Evolutionary conservation across 2,113 vertebrate genomes (phyloP).

Genomic region (Paratilapia polleni): DNA sequence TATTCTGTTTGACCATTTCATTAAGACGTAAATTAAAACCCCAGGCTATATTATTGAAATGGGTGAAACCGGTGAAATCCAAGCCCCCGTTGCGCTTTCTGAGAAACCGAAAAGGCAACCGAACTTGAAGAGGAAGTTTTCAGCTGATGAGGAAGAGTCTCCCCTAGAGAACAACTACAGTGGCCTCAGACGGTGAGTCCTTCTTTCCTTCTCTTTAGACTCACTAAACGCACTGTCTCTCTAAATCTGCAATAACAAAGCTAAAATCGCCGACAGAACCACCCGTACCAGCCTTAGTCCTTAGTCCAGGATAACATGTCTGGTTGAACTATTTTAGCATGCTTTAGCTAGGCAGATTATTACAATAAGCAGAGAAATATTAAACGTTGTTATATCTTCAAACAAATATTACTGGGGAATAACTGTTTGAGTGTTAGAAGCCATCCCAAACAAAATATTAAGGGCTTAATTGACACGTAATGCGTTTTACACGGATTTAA

Average conservation of each 20-base stretch:
- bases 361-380: neutral
- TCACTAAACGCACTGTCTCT: fast-evolving
- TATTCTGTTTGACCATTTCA: neutral
- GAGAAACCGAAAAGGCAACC: constrained; percentile 37
- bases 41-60: constrained; percentile 23
- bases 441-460: neutral
- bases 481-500: neutral
- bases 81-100: neutral
- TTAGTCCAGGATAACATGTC: neutral
- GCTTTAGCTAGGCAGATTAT: neutral
- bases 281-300: neutral
- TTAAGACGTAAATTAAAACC: neutral
- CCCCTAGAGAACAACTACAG: neutral
- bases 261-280: neutral
- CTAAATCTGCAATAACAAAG: fast-evolving
- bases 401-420: neutral
- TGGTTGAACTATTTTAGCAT: neutral
- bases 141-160: constrained; percentile 41
- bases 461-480: fast-evolving
- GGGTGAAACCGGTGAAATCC: constrained; percentile 49
- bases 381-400: neutral
- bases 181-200: constrained; percentile 23
- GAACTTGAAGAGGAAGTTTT: constrained; percentile 42
- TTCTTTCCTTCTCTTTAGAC: fast-evolving
- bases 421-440: neutral